Base-by-base conservation (phyloP, 1,140 invertebrate genomes). In the Lepidurus packardi region DNA sequence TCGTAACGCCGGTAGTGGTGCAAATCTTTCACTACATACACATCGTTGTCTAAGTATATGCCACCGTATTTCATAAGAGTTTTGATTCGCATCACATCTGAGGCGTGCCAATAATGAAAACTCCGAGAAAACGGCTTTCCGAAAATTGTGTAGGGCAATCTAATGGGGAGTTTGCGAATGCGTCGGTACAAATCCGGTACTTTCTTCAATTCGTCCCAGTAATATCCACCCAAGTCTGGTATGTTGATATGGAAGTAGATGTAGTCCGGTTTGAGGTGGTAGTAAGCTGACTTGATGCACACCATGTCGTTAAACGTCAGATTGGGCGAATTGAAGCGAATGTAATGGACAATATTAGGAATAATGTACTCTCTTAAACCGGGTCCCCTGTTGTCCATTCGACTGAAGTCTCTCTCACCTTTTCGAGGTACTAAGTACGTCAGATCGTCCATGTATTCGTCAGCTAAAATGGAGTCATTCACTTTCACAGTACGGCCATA, bases 41-140 rank as follows among this genome's bases (percentile, higher is more conserved):
- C 81, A 80, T 85, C 84, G 76, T 81, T 83, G 77, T 85, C 84
- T 16, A 85, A 78, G 77, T 81, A 85, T 43, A 85, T 85, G 1
- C 84, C 84, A 11, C 84, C 84, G 42, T 82, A 81, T 75, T 80
- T 75, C 81, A 81, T 83, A 9, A 85, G 65, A 24, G 84, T 80
- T 74, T 78, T 73, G 1, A 85, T 75, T 34, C 84, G 76, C 6
- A 80, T 80, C 13, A 85, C 80, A 74, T 85, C 84, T n/a, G 83
- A 82, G 6, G 82, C 80, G 74, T 84, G 84, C 77, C 81, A 82
- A 6, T 84, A 13, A 5, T 74, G 74, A 47, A 73, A 80, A n/a
- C 16, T 43, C 43, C 75, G 41, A 5, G 43, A 73, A 34, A 79
- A 44, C 24, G 53, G 45, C 21, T 78, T 65, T 21, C 79, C 79